phyloP scores from a whole-genome alignment of 2,888 invertebrate species.

The Prosopocoilus inquinatus region DNA sequence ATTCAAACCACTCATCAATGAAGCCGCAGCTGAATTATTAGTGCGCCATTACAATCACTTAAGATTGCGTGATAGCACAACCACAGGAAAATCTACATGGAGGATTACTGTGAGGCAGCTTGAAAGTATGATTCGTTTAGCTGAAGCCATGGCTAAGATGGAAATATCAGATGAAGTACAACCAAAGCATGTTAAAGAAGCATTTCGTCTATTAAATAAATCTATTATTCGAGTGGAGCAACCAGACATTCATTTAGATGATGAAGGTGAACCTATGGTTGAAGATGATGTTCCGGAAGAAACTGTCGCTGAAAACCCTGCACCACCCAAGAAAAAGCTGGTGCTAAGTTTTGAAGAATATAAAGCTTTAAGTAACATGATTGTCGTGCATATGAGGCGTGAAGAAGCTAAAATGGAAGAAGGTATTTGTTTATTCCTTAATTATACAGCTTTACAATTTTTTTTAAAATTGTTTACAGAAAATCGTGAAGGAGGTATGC shows the following conservation, averaged over 20 bases:
- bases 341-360: constrained; percentile 92
- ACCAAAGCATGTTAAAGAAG: constrained; percentile 87
- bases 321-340: constrained; percentile 65
- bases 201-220: constrained; percentile 82
- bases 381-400: constrained; percentile 84
- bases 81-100: constrained; percentile 73
- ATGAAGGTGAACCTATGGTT: constrained; percentile 64
- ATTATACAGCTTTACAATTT: background rate
- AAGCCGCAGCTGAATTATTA: constrained; percentile 79
- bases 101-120: constrained; percentile 95
- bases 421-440: constrained; percentile 45
- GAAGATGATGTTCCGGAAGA: constrained; percentile 58
- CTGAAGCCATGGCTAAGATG: constrained; percentile 95
- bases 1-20: constrained; percentile 85
- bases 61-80: constrained; percentile 76
- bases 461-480: constrained; percentile 3
- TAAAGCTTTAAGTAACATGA: constrained; percentile 85
- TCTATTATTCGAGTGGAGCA: constrained; percentile 97
- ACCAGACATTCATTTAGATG: constrained; percentile 92
- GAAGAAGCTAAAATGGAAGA: constrained; percentile 73
- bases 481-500: constrained; percentile 11
- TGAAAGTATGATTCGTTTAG: constrained; percentile 92
- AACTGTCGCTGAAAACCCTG: constrained; percentile 34
- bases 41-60: constrained; percentile 85
- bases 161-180: constrained; percentile 90